These are phyloP conservation scores for Tiliacea aurago DNA, from an alignment of 2,888 invertebrate species.

Conservation along the genomic window DNA sequence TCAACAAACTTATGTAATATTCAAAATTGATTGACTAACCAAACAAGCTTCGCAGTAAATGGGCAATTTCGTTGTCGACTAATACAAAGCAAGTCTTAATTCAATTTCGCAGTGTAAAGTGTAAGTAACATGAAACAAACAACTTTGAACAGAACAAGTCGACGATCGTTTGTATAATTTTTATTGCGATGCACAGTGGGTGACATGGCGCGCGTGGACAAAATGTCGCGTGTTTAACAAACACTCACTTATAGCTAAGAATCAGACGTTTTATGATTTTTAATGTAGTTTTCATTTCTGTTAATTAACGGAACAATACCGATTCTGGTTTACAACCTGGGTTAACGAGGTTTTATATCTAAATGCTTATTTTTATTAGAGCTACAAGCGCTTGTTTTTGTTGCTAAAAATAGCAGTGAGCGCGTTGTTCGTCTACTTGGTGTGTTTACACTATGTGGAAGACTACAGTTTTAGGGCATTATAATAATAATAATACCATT, in stretches of 20 bases:
- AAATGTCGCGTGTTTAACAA: constrained; percentile 64
- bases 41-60: constrained; percentile 45
- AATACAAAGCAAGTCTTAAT: constrained; percentile 61
- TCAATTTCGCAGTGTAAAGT: constrained; percentile 66
- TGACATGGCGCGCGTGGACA: constrained; percentile 34
- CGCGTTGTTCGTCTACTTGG: background rate
- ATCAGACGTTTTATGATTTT: constrained; percentile 76
- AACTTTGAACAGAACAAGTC: constrained; percentile 53
- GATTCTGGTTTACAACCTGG: constrained; percentile 64
- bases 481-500: no score
- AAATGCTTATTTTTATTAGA: constrained; percentile 54
- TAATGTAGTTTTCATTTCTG: constrained; percentile 72
- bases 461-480: background rate
- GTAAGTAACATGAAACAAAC: constrained; percentile 58
- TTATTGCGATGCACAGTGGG: constrained; percentile 48
- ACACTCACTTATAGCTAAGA: constrained; percentile 68
- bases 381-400: constrained; percentile 21
- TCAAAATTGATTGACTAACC: constrained; percentile 57
- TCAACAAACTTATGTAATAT: constrained; percentile 56
- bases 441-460: background rate
- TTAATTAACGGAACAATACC: constrained; percentile 75
- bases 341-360: constrained; percentile 60
- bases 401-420: constrained; percentile 37
- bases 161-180: constrained; percentile 52
- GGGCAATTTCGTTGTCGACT: constrained; percentile 56